Conservation (phyloP, 2,888 invertebrate genomes). For the Parnassius glacialis region DNA sequence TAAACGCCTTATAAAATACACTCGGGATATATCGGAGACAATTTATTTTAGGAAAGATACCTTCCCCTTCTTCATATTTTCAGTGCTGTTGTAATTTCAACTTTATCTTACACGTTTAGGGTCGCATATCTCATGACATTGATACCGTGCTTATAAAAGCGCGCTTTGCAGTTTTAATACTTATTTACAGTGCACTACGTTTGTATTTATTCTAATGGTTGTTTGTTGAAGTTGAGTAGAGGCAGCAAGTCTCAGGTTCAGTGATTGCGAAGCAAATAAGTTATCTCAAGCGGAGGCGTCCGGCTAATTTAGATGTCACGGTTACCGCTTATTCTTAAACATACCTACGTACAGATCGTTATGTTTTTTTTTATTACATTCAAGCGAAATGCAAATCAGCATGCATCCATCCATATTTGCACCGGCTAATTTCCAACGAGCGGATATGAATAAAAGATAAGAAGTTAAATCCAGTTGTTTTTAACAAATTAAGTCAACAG, state of each 20-base stretch:
- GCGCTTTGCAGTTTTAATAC: constrained; percentile 5
- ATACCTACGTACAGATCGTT: constrained; percentile 23
- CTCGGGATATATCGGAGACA: constrained; percentile 66
- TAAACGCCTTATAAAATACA: constrained; percentile 70
- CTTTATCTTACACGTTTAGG: constrained; percentile 10
- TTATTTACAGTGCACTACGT: not conserved
- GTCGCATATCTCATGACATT: constrained; percentile 27
- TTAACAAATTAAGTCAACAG: too few relatives aligned
- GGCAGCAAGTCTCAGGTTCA: constrained; percentile 36
- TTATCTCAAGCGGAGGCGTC: constrained; percentile 40
- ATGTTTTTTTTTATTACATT: constrained; percentile 28
- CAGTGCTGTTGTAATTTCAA: not conserved
- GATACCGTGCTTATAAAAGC: not conserved
- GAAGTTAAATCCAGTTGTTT: not conserved
- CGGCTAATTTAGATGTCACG: constrained; percentile 55
- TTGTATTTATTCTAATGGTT: constrained; percentile 1
- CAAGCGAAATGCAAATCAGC: constrained; percentile 21
- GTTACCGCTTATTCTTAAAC: constrained; percentile 42
- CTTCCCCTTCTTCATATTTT: constrained; percentile 43
- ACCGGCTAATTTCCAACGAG: constrained; percentile 24
- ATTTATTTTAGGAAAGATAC: constrained; percentile 60
- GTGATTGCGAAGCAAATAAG: constrained; percentile 56
- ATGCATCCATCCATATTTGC: constrained; percentile 17
- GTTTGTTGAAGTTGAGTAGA: constrained; percentile 28
- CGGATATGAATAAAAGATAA: not conserved